Percentiles rank a stretch among this genome's conserved stretches.
Evolutionary conservation across 35 echinoderm and acorn worm species (phyloP).

Genomic region (Acanthaster planci): DNA sequence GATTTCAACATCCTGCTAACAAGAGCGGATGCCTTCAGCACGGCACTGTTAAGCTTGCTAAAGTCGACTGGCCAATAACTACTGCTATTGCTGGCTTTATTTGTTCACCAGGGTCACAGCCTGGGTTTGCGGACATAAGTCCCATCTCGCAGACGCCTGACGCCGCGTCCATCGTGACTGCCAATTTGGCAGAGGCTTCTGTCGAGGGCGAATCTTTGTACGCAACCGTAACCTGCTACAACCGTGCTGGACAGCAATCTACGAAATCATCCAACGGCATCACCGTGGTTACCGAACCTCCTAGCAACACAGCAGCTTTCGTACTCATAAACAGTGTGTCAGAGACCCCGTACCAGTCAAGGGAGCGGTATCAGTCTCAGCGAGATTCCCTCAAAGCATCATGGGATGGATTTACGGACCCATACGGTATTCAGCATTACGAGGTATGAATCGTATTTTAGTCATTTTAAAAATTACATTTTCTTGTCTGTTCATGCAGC

Average conservation of each 20-base stretch:
- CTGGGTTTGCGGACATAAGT: background rate
- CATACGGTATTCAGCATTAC: constrained; percentile 7
- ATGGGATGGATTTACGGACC: constrained; percentile 47
- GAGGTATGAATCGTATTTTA: constrained; percentile 21
- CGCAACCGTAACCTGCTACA: constrained; percentile 24
- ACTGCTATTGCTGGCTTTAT: no score
- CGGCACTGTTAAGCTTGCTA: no score
- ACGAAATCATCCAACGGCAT: constrained; percentile 6
- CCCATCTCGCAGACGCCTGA: background rate
- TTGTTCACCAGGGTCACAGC: no score
- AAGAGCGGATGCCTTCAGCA: no score
- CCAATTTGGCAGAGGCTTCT: background rate
- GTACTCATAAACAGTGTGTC: background rate
- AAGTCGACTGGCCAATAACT: no score
- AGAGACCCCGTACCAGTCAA: background rate
- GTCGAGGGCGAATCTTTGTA: background rate
- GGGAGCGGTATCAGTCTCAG: constrained; percentile 11
- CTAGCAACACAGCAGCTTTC: background rate
- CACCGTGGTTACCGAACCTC: constrained; percentile 8
- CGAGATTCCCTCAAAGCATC: background rate
- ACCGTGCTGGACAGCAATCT: background rate
- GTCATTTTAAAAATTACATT: no score
- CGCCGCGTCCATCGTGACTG: background rate
- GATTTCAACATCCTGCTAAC: no score
- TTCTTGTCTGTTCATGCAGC: no score